Evolutionary conservation across 2,888 invertebrate genomes (phyloP).

Genomic region (Clusia tigrina): DNA sequence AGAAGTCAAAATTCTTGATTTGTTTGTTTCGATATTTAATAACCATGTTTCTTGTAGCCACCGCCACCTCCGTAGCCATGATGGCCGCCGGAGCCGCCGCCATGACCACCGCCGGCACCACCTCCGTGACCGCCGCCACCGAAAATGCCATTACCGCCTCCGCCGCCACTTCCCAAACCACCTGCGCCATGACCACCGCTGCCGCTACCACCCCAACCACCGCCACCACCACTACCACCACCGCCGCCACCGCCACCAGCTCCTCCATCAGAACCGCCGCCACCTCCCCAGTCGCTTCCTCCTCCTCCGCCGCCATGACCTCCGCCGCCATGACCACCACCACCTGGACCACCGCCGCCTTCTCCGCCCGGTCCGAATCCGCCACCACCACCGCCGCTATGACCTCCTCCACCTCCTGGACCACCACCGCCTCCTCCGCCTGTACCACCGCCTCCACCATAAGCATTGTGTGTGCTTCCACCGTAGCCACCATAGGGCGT

Average conservation of each 20-base stretch:
- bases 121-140: conserved; percentile 12
- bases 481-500: conserved; percentile 14
- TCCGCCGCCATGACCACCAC: conserved; percentile 14
- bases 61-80: conserved; percentile 9
- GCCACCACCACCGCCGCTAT: conserved; percentile 20
- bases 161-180: not conserved
- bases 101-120: not conserved
- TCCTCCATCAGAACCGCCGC: conserved; percentile 10
- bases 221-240: not conserved
- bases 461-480: conserved; percentile 40
- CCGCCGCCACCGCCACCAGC: conserved; percentile 9
- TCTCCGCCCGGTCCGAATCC: conserved; percentile 35
- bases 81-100: not conserved
- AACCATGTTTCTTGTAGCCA: conserved; percentile 24
- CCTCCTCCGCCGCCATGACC: conserved; percentile 2
- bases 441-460: conserved; percentile 39
- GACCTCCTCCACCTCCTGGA: conserved; percentile 32
- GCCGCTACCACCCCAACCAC: conserved; percentile 10
- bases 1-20: not conserved
- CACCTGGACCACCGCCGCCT: conserved; percentile 9
- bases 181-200: conserved; percentile 6
- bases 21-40: conserved; percentile 4
- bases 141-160: conserved; percentile 1
- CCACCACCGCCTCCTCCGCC: conserved; percentile 39
- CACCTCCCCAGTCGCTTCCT: conserved; percentile 4